Conservation (phyloP, 2,113 vertebrate genomes). For the Sinocyclocheilus grahami region DNA sequence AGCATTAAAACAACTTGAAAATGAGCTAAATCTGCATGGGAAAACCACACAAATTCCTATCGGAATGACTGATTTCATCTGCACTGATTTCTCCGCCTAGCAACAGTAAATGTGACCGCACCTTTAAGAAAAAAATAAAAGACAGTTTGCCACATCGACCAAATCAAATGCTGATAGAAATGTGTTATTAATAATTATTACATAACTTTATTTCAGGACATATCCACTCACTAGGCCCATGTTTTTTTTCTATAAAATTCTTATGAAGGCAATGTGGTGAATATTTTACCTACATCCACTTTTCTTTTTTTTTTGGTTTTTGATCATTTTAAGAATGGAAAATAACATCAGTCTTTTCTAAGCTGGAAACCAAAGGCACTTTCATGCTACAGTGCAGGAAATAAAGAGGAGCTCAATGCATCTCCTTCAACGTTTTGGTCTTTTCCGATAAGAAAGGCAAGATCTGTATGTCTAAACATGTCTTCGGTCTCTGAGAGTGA, state of each 20-base stretch:
- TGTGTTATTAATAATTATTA: slow-evolving; percentile 60
- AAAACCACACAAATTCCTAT: background rate
- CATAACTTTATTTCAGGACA: slow-evolving; percentile 41
- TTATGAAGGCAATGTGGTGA: slow-evolving; percentile 98
- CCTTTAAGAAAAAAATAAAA: slow-evolving; percentile 30
- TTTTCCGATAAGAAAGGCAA: slow-evolving; percentile 85
- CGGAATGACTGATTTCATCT: background rate
- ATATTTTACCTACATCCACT: slow-evolving; percentile 76
- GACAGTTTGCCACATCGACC: slow-evolving; percentile 42
- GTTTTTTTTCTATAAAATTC: slow-evolving; percentile 65
- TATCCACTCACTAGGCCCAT: slow-evolving; percentile 57
- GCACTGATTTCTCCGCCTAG: background rate
- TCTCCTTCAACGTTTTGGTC: slow-evolving; percentile 83
- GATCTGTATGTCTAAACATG: slow-evolving; percentile 65
- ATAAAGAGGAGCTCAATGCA: slow-evolving; percentile 78
- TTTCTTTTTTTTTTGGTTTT: slow-evolving; percentile 81
- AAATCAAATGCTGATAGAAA: slow-evolving; percentile 61
- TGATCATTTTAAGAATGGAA: slow-evolving; percentile 76
- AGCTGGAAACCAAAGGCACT: slow-evolving; percentile 99
- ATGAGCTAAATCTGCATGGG: background rate
- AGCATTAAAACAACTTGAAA: background rate
- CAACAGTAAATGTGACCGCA: background rate
- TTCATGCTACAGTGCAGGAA: slow-evolving; percentile 92
- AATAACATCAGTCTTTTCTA: slow-evolving; percentile 86
- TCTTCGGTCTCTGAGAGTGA: slow-evolving; percentile 38